Conservation (phyloP, 2,113 vertebrate genomes). For the Bubo bubo region DNA sequence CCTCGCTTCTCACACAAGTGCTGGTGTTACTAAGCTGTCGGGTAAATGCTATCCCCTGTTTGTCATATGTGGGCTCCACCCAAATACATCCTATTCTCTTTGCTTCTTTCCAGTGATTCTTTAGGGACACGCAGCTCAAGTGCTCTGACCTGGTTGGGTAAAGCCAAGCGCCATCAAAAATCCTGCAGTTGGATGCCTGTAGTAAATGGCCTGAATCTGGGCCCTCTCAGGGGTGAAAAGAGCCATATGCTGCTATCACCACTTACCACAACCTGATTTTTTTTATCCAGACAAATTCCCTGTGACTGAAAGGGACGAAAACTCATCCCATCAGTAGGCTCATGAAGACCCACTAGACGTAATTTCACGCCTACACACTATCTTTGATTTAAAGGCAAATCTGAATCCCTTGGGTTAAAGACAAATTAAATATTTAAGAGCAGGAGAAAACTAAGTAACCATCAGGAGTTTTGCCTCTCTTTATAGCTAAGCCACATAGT, state of each 20-base stretch:
- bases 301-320: not conserved
- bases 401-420: not conserved
- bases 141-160: not conserved
- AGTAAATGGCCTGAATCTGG: not conserved
- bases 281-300: not conserved
- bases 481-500: not conserved
- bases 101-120: not conserved
- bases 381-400: conserved; percentile 16
- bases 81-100: not conserved
- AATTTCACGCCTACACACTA: not conserved
- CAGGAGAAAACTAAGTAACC: not conserved
- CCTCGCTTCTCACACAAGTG: not conserved
- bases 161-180: not conserved
- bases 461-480: not conserved
- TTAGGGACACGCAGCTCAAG: not conserved
- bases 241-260: not conserved
- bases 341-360: not conserved
- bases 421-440: conserved; percentile 20
- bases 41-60: not conserved
- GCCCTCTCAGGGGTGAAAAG: not conserved
- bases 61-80: not conserved
- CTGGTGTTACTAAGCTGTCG: not conserved
- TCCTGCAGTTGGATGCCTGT: not conserved
- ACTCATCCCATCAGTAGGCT: not conserved
- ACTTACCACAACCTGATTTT: not conserved